Evolutionary conservation across 2,888 invertebrate genomes (phyloP).

Genomic region (Drosophila prolongata): DNA sequence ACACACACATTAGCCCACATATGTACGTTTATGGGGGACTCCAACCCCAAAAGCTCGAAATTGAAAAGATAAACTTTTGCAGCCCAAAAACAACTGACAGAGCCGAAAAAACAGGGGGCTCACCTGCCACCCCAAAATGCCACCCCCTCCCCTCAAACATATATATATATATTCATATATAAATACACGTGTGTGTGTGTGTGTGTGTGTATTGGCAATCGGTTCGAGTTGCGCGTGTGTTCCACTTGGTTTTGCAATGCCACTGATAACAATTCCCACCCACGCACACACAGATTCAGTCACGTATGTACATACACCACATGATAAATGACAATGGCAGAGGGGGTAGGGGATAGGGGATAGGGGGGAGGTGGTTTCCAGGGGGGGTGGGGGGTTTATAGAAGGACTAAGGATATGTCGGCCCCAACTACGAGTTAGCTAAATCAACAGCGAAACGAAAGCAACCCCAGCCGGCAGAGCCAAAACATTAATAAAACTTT

Average conservation of each 20-base stretch:
- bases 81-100: slow-evolving; percentile 59
- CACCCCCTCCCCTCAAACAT: slow-evolving; percentile 1
- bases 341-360: slow-evolving; percentile 15
- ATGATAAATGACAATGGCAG: slow-evolving; percentile 73
- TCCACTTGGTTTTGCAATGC: slow-evolving; percentile 67
- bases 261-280: slow-evolving; percentile 67
- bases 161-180: background rate
- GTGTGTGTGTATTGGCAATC: slow-evolving; percentile 69
- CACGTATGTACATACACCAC: slow-evolving; percentile 38
- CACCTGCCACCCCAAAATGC: slow-evolving; percentile 52
- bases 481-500: slow-evolving; percentile 75
- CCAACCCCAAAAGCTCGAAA: slow-evolving; percentile 61
- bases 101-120: slow-evolving; percentile 15
- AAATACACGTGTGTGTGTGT: background rate
- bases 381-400: slow-evolving; percentile 8
- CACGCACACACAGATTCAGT: slow-evolving; percentile 6
- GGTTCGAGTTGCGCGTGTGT: slow-evolving; percentile 64
- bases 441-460: slow-evolving; percentile 63
- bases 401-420: slow-evolving; percentile 63
- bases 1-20: slow-evolving; percentile 16
- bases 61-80: slow-evolving; percentile 78
- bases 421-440: slow-evolving; percentile 53
- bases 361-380: too few relatives aligned
- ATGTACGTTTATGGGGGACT: slow-evolving; percentile 8
- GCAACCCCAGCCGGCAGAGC: slow-evolving; percentile 46